Conservation (phyloP, 2,113 vertebrate genomes). For the Jaculus jaculus region DNA sequence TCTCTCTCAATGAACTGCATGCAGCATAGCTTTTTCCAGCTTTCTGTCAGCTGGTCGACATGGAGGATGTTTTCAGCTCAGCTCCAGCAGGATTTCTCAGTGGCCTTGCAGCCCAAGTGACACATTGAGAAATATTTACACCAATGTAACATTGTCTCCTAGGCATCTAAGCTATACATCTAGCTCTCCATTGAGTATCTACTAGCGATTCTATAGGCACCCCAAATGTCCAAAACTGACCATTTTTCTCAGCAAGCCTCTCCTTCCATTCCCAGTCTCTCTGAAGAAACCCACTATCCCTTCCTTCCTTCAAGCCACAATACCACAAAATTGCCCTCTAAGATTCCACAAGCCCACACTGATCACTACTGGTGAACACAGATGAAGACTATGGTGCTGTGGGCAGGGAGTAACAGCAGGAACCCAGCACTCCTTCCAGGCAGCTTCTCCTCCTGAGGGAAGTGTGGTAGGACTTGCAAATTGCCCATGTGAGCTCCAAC, state of each 20-base stretch:
- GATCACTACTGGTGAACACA: not conserved
- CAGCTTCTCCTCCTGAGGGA: not conserved
- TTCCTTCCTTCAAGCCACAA: not conserved
- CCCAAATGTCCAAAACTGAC: not conserved
- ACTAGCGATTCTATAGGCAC: not conserved
- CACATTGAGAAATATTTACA: conserved; percentile 15
- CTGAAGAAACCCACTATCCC: not conserved
- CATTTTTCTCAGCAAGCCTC: conserved; percentile 7
- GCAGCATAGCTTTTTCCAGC: too few species aligned
- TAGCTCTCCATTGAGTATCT: not conserved
- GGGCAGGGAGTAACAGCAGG: not conserved
- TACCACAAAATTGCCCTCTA: conserved; percentile 9
- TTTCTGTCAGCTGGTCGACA: too few species aligned
- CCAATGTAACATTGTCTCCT: not conserved
- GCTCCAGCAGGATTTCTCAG: too few species aligned
- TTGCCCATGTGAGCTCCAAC: not conserved
- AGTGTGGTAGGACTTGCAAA: not conserved
- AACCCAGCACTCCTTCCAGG: not conserved
- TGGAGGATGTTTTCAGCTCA: too few species aligned
- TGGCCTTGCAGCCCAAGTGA: too few species aligned
- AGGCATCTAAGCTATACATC: not conserved
- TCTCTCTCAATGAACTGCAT: too few species aligned
- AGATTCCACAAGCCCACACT: not conserved
- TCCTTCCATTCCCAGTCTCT: not conserved
- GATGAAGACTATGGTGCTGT: not conserved